Evolutionary conservation across 2,888 invertebrate genomes (phyloP).

Genomic region (Perdita meconis): DNA sequence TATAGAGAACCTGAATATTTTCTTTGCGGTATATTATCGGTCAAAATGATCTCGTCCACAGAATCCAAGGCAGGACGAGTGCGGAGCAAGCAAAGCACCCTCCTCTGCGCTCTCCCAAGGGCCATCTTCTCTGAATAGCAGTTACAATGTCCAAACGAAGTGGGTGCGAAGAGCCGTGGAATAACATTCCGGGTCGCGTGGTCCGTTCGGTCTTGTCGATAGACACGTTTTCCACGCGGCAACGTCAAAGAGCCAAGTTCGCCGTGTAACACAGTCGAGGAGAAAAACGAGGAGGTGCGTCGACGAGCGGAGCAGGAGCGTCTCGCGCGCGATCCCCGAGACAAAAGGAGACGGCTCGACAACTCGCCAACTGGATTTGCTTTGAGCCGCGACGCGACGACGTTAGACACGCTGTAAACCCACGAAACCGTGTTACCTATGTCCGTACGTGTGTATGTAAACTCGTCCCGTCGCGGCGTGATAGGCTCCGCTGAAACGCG

Average conservation of each 20-base stretch:
- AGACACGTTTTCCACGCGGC: conserved; percentile 47
- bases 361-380: conserved; percentile 63
- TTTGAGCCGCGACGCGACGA: conserved; percentile 53
- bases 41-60: too few relatives aligned
- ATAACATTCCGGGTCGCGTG: background rate
- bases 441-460: conserved; percentile 18
- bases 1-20: too few relatives aligned
- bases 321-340: conserved; percentile 33
- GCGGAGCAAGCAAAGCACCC: too few relatives aligned
- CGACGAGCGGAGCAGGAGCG: conserved; percentile 24
- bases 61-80: too few relatives aligned
- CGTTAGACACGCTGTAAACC: conserved; percentile 55
- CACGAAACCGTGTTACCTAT: conserved; percentile 54
- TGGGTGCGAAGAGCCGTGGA: background rate
- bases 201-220: conserved; percentile 30
- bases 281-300: conserved; percentile 40
- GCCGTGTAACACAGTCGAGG: conserved; percentile 31
- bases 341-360: conserved; percentile 61
- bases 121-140: background rate
- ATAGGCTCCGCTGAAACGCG: conserved; percentile 16
- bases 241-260: conserved; percentile 52
- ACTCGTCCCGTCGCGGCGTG: conserved; percentile 18
- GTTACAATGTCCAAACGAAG: background rate
- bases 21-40: too few relatives aligned
- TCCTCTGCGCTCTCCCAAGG: too few relatives aligned